phyloP scores from a whole-genome alignment of 2,888 invertebrate genomes.

The Camptogramma bilineatum region DNA sequence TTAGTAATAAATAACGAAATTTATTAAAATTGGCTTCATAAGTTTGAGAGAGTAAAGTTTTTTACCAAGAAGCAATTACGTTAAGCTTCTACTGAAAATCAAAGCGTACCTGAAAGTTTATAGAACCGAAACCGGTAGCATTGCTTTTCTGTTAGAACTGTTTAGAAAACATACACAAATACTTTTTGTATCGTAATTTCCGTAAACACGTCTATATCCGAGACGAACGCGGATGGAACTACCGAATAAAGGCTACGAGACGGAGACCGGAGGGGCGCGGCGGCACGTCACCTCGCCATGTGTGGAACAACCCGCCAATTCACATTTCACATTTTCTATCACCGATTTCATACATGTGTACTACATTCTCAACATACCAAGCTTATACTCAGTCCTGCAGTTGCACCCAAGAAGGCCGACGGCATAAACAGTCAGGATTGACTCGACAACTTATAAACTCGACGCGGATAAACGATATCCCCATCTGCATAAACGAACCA shows the following conservation, averaged over 20 bases:
- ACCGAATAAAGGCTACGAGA: slow-evolving; percentile 60
- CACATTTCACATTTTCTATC: slow-evolving; percentile 62
- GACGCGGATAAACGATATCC: slow-evolving; percentile 35
- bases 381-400: slow-evolving; percentile 64
- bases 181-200: slow-evolving; percentile 40
- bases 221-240: slow-evolving; percentile 71
- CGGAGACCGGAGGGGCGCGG: slow-evolving; percentile 68
- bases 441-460: slow-evolving; percentile 30
- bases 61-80: not conserved
- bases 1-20: not conserved
- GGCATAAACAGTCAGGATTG: slow-evolving; percentile 58
- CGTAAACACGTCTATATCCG: slow-evolving; percentile 64
- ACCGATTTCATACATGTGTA: slow-evolving; percentile 53
- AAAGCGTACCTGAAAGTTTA: slow-evolving; percentile 56
- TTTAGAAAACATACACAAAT: slow-evolving; percentile 37
- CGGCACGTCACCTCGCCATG: slow-evolving; percentile 65
- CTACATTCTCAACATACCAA: slow-evolving; percentile 58
- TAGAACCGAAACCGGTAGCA: slow-evolving; percentile 54
- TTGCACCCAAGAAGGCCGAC: slow-evolving; percentile 62
- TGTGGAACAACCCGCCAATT: slow-evolving; percentile 64
- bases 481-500: slow-evolving; percentile 27
- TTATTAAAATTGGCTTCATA: not conserved
- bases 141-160: slow-evolving; percentile 12
- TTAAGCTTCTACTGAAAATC: slow-evolving; percentile 1
- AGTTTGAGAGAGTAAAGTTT: slow-evolving; percentile 8